These are phyloP conservation scores for Axinella damicornis DNA, from an alignment of 37 sponge, comb jelly and placozoan species.

Conservation along the genomic window DNA sequence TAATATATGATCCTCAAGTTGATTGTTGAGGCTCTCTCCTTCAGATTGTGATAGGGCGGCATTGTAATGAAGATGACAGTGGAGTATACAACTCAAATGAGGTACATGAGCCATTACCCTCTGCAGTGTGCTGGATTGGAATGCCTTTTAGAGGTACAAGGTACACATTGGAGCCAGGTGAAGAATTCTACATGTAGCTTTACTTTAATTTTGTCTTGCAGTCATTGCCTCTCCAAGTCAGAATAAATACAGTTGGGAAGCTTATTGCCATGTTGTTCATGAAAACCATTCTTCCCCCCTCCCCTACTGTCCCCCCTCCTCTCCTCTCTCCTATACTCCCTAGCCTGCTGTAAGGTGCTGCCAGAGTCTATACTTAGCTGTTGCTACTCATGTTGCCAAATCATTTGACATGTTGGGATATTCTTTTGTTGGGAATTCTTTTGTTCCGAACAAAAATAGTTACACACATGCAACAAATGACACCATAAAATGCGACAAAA, in stretches of 20 bases:
- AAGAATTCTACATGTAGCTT: too few species aligned
- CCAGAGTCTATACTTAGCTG: too few species aligned
- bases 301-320: too few species aligned
- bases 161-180: conserved; percentile 44
- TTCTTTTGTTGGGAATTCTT: too few species aligned
- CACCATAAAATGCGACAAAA: too few species aligned
- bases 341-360: too few species aligned
- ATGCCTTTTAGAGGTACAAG: conserved; percentile 70
- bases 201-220: background rate
- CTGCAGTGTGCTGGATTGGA: conserved; percentile 83
- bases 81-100: conserved; percentile 60
- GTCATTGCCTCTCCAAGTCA: background rate
- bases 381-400: too few species aligned
- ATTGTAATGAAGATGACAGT: conserved; percentile 46
- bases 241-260: background rate
- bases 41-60: conserved; percentile 18
- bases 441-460: too few species aligned
- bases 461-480: too few species aligned
- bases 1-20: background rate
- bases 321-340: background rate
- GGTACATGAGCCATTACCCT: conserved; percentile 36
- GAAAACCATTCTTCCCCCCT: too few species aligned
- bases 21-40: background rate
- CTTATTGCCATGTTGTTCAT: background rate
- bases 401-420: too few species aligned